Percentiles rank a stretch among this genome's conserved stretches.
Evolutionary conservation across 1,140 invertebrate genomes (phyloP).

Genomic region (Drosophila jambulina): DNA sequence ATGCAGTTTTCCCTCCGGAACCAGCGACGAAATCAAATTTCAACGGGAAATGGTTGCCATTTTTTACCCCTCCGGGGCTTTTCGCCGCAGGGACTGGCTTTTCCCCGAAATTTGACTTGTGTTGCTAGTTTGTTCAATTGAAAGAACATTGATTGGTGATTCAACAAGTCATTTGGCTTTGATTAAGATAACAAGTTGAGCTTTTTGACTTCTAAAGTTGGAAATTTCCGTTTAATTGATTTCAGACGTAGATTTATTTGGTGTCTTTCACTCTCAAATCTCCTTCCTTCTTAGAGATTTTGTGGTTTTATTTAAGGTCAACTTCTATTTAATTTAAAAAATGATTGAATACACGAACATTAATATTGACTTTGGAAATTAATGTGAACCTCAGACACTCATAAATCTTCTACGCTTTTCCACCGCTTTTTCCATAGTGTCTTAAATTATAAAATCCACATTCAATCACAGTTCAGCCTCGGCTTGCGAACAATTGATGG

Average conservation of each 20-base stretch:
- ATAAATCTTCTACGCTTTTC: background rate
- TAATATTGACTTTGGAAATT: background rate
- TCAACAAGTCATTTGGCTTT: conserved; percentile 7
- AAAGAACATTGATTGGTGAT: conserved; percentile 23
- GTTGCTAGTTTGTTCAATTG: conserved; percentile 2
- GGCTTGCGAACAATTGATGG: conserved; percentile 22
- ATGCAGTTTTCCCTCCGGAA: conserved; percentile 58
- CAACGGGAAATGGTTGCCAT: conserved; percentile 26
- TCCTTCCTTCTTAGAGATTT: background rate
- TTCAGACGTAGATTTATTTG: background rate
- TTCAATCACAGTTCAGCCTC: conserved; percentile 27
- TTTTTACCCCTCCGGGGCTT: conserved; percentile 4
- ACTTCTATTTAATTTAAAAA: background rate
- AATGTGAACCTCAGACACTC: background rate
- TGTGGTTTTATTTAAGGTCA: background rate
- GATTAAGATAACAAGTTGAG: conserved; percentile 1
- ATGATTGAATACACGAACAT: background rate
- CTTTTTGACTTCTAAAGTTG: background rate
- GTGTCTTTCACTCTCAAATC: background rate
- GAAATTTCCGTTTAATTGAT: background rate
- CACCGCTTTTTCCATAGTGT: too few species aligned
- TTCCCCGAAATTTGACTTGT: background rate
- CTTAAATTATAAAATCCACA: conserved; percentile 4
- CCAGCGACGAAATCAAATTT: conserved; percentile 64
- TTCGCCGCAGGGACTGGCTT: background rate